These are phyloP conservation scores for Ciconia stormi DNA, from an alignment of 2,113 vertebrate species.

Conservation along the genomic window DNA sequence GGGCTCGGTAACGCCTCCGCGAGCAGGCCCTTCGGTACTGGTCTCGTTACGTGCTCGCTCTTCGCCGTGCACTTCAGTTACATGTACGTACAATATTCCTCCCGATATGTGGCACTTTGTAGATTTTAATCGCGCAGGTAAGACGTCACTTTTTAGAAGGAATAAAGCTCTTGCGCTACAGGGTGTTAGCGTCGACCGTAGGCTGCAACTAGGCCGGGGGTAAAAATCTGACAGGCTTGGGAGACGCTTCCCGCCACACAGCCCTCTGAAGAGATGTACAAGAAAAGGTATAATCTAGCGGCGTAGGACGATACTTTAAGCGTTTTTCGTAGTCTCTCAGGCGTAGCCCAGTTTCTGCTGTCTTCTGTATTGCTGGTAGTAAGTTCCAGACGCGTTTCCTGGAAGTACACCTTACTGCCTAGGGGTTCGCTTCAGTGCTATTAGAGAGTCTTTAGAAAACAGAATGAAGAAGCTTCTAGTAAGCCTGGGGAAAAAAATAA, in stretches of 20 bases:
- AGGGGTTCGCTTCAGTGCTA: background rate
- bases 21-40: fast-evolving
- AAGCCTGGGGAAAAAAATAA: fast-evolving
- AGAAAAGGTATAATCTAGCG: fast-evolving
- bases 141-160: background rate
- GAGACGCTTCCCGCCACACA: fast-evolving
- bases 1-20: fast-evolving
- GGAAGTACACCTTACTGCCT: fast-evolving
- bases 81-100: fast-evolving
- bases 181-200: fast-evolving
- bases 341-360: background rate
- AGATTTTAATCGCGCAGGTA: fast-evolving
- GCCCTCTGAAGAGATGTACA: fast-evolving
- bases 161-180: fast-evolving
- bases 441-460: background rate
- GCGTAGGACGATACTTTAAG: fast-evolving
- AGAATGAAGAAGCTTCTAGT: too few relatives aligned
- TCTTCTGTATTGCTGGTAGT: too few relatives aligned
- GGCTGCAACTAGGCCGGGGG: fast-evolving
- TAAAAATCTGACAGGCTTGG: too few relatives aligned
- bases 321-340: too few relatives aligned
- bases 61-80: fast-evolving
- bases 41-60: fast-evolving
- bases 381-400: fast-evolving
- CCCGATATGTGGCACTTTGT: fast-evolving